Percentiles rank a stretch among this genome's conserved stretches.
Conservation (phyloP, 1,140 invertebrate species). For the Drosophila jambulina region DNA sequence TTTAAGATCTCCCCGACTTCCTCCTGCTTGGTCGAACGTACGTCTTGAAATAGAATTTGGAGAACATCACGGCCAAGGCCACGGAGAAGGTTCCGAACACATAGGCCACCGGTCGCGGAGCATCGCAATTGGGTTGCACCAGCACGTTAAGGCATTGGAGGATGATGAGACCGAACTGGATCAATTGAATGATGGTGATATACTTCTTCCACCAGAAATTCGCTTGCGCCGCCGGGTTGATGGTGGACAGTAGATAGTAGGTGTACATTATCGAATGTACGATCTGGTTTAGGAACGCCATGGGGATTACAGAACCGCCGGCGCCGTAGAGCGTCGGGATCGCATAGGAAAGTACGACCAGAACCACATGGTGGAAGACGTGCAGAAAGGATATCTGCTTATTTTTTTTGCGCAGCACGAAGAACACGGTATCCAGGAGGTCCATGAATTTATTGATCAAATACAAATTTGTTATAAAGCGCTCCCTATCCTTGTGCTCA, state of each 20-base stretch:
- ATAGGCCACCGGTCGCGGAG: not conserved
- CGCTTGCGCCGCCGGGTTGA: slow-evolving; percentile 5
- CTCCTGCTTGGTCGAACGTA: not conserved
- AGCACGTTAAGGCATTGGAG: slow-evolving; percentile 2
- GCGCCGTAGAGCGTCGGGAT: not conserved
- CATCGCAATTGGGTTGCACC: slow-evolving; percentile 13
- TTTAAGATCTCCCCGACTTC: not conserved
- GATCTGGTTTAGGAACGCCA: slow-evolving; percentile 19
- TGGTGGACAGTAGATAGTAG: slow-evolving; percentile 34
- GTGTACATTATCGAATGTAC: slow-evolving; percentile 37
- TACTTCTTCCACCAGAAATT: slow-evolving; percentile 52
- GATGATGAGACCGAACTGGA: slow-evolving; percentile 31
- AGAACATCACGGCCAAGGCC: slow-evolving; percentile 11
- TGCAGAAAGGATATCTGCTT: slow-evolving; percentile 57
- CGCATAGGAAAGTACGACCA: slow-evolving; percentile 24
- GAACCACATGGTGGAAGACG: slow-evolving; percentile 86
- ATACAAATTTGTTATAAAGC: slow-evolving; percentile 36
- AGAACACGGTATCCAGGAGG: slow-evolving; percentile 57
- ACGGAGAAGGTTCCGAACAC: slow-evolving; percentile 2
- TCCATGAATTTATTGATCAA: slow-evolving; percentile 55
- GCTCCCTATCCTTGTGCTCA: slow-evolving; percentile 28
- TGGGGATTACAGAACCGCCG: slow-evolving; percentile 87
- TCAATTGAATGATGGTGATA: slow-evolving; percentile 31
- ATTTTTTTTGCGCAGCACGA: slow-evolving; percentile 62
- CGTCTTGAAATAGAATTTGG: slow-evolving; percentile 6